Base-by-base conservation (phyloP, 92 coral and sea anemone genomes). In the Phenganax subtilis region DNA sequence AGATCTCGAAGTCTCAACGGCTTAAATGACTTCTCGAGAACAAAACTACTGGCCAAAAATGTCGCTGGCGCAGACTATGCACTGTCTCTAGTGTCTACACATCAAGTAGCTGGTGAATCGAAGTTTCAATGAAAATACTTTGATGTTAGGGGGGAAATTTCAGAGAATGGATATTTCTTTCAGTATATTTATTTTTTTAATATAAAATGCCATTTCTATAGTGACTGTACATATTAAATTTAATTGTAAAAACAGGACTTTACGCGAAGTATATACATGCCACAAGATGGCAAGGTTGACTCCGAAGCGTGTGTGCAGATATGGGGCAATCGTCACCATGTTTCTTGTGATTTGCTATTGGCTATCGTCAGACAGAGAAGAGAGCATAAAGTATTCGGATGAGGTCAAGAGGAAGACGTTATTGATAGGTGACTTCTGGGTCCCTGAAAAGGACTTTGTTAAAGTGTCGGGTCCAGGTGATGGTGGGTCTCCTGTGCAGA, bases 401-500 rank as follows among this genome's bases (percentile, higher is more conserved):
- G 65, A 63, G 3, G 20, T 30, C 16, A 64, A 47, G 29, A 10
- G 28, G 14, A 51, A 62, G 53, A 63, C 83, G 15, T 51, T 65
- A 14, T 29, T 79, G 58, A 88, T 96, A 65, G 94, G 85, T 60
- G 96, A 96, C 54, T 96, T 96, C 70, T 89, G 97, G 97, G 91
- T 94, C 16, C 97, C 99, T 10, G 97, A 89, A 75, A 92, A 90
- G 66, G 71, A 83, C 14, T 53, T 69, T n/a, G 62, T 30, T 1
- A 57, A 71, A 30, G 76, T 82, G 0, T 63, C 65, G 20, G 97
- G 98, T 0, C 97, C 96, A 15, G 99, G 99, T 4, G 90, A 89
- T 16, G 86, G 87, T 47, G 99, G 99, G 3, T 88, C 85, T n/a
- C 96, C 99, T 0, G 94, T 96, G 9, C 84, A 89, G 47, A 37